Evolutionary conservation across 2,113 vertebrate species (phyloP), one percentile per base, ranked within the genome.

Genomic region (Hypomesus transpacificus): DNA sequence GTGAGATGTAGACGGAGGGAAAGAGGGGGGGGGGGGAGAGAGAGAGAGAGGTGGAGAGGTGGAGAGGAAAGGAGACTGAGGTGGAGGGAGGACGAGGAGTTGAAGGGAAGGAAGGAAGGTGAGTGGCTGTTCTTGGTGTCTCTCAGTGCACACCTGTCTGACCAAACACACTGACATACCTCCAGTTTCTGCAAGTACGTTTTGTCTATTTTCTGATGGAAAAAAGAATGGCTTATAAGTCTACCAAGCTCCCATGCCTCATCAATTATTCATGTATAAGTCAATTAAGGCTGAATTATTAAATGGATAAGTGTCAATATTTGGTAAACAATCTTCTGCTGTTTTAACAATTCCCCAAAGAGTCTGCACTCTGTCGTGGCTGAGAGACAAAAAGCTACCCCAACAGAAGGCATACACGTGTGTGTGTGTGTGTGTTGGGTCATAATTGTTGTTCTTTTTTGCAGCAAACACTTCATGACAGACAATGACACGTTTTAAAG

Each of bases 211-310:
- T 46, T 46, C 31, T 34, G 31, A 34, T 7, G 7, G 6, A 34
- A 4, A 34, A 34, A 4, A 34, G 6, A 34, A 34, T 6, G 31
- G 4, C 31, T 31, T 31, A 31, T 3, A 31, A 62, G 75, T 22
- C 56, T 61, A 69, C 70, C 60, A 65, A 70, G 76, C 56, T 69
- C 52, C 57, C 24, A 72, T 58, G 66, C 17, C 53, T 54, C 52
- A 83, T 88, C 16, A 83, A 86, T 88, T 84, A 85, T 88, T 84
- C 73, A 87, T 22, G n/a, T 14, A 56, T 31, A 75, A 74, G 76
- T 85, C 81, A 81, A 79, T 83, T 74, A 85, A 71, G 28, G 62
- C 39, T 79, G 68, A 87, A 86, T 88, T 73, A 84, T 81, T 82
- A 51, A 84, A 84, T 77, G 65, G 69, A 56, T 21, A 28, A 74